Conservation (phyloP, 2,113 vertebrate genomes). For the Podarcis cretensis region DNA sequence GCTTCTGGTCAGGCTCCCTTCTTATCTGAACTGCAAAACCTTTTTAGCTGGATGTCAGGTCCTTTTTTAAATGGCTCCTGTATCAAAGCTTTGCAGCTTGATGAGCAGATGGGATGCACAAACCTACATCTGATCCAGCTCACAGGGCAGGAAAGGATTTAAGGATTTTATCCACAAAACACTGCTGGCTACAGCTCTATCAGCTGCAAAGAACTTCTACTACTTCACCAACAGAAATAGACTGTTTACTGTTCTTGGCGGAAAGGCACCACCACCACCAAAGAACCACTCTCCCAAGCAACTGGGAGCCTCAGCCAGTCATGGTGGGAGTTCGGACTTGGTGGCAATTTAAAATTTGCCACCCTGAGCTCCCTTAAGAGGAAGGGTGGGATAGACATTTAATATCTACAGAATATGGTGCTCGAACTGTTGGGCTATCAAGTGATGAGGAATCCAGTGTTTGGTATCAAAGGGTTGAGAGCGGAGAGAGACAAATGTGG, state of each 20-base stretch:
- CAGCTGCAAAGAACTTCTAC: not conserved
- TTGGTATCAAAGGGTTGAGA: not conserved
- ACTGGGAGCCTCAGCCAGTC: too few relatives aligned
- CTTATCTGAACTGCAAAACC: not conserved
- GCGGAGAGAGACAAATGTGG: not conserved
- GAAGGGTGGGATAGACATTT: too few relatives aligned
- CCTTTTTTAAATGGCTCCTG: not conserved
- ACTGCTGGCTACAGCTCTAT: not conserved
- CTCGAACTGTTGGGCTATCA: not conserved
- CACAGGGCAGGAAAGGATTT: not conserved
- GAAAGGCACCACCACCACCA: too few relatives aligned
- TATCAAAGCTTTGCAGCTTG: not conserved
- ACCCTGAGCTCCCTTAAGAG: too few relatives aligned
- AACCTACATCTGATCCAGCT: constrained; percentile 17
- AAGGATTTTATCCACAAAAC: not conserved
- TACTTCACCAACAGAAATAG: not conserved
- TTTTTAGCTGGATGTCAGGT: not conserved
- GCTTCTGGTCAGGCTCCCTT: not conserved
- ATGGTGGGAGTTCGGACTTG: too few relatives aligned
- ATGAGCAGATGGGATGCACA: constrained; percentile 18
- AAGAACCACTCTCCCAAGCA: too few relatives aligned
- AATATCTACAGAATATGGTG: too few relatives aligned
- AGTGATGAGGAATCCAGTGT: not conserved
- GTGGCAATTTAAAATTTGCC: too few relatives aligned
- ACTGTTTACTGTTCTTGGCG: not conserved